These are phyloP conservation scores for Eidolon dupreanum DNA, from an alignment of 2,797 vertebrate genomes.

Conservation along the genomic window DNA sequence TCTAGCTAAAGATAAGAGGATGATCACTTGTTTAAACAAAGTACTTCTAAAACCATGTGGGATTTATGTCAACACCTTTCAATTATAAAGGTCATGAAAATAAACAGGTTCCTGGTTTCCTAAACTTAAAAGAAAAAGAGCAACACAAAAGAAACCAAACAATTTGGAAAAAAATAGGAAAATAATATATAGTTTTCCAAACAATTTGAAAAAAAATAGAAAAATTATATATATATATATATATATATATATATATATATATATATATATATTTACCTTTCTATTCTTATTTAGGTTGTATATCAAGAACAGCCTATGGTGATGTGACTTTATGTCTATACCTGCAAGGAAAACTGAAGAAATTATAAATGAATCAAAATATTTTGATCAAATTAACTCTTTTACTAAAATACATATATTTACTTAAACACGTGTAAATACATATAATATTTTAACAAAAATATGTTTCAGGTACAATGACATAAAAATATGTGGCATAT, in stretches of 20 bases:
- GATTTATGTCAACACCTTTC: neutral
- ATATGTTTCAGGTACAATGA: neutral
- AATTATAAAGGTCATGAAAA: neutral
- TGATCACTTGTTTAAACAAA: neutral
- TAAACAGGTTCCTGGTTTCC: neutral
- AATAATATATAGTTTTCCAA: neutral
- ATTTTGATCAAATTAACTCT: neutral
- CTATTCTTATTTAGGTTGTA: neutral
- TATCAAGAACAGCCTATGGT: neutral
- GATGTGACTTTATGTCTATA: neutral
- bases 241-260: too few relatives aligned
- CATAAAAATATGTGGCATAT: neutral
- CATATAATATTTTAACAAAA: neutral
- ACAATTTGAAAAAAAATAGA: too few relatives aligned
- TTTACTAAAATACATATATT: neutral
- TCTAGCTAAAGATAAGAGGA: neutral
- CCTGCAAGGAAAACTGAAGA: neutral
- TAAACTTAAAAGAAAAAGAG: neutral
- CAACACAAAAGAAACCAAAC: neutral
- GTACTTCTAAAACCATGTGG: neutral
- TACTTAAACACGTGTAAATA: neutral
- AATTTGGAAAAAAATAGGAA: neutral
- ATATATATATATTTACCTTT: neutral
- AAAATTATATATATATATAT: too few relatives aligned
- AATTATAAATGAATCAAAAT: neutral